Base-by-base conservation (phyloP, 2,888 invertebrate species). In the Acholoe squamosa region DNA sequence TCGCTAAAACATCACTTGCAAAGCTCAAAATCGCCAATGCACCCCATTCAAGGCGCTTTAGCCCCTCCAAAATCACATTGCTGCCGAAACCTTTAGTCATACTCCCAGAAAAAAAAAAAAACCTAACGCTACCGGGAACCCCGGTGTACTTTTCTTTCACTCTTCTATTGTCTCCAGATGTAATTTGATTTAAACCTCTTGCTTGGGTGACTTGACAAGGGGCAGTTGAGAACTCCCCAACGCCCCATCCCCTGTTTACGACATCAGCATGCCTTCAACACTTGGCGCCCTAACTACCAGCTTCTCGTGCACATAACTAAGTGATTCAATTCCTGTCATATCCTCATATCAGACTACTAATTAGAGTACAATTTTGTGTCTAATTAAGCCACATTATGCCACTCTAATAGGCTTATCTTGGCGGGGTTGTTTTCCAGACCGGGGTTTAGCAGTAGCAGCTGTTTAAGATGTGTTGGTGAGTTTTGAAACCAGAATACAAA, bases 261-360 rank as follows among this genome's bases (percentile, higher is more conserved):
- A 80, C 80, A 33, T 34, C 80, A 80, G 16, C 80, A 80, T 80
- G 80, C 80, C 43, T n/a, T 19, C 22, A 71, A 71, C 71, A 71
- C 71, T 28, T 71, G n/a, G 25, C 71, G 71, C 28, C 71, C 71
- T 71, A 71, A 71, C 71, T 28, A 25, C 31, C 71, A 25, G 71
- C 71, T 5, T 71, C 28, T n/a, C 71, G 28, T 71, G 71, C 25
- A 71, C 86, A 86, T 54, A 86, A 54, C 86, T 56, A 86, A 54
- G 86, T 56, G 86, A 86, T 86, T 86, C 86, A 86, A 86, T 86
- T 86, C 52, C 56, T 54, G 86, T 86, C 86, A 86, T 86, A 86
- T 86, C 86, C 28, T 54, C 86, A 86, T 86, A 86, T 86, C 86
- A 56, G 86, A 86, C 86, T 86, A 86, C 86, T 86, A 86, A 86